Conservation (phyloP, 2,113 vertebrate genomes). For the Bothrops jararaca region DNA sequence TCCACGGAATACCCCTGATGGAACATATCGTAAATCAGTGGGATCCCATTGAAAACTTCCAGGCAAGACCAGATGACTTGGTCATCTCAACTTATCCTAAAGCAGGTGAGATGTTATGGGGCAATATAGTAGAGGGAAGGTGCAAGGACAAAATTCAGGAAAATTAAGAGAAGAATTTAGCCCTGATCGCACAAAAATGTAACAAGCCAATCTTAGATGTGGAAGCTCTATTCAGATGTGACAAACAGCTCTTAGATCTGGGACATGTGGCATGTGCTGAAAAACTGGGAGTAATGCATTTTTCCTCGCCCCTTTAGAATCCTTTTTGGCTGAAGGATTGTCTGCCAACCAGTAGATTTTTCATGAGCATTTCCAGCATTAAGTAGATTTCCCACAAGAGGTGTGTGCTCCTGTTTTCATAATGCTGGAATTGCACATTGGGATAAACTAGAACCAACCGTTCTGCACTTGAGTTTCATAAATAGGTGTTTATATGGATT, state of each 20-base stretch:
- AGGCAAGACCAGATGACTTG: conserved; percentile 22
- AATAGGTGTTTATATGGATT: neutral
- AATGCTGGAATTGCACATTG: neutral
- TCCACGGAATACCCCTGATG: conserved; percentile 25
- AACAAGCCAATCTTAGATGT: neutral
- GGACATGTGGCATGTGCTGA: neutral
- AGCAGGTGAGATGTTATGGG: neutral
- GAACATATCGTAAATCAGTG: conserved; percentile 20
- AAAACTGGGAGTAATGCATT: neutral
- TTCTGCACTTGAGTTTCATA: neutral
- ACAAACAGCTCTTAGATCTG: neutral
- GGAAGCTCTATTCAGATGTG: neutral
- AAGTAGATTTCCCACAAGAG: neutral
- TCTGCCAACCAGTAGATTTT: neutral
- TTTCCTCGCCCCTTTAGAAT: neutral
- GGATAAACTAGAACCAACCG: neutral
- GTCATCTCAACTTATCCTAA: conserved; percentile 20
- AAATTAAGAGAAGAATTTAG: neutral
- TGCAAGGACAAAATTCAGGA: neutral
- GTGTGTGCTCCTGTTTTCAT: neutral
- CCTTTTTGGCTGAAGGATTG: neutral
- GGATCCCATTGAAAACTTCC: conserved; percentile 24
- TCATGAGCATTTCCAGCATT: neutral
- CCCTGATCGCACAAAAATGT: neutral
- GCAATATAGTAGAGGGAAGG: too few relatives aligned